A percentile compares a stretch with the other conserved stretches of the same genome.
Evolutionary conservation across 2,888 invertebrate genomes (phyloP).

Genomic region (Keiferia lycopersicella): DNA sequence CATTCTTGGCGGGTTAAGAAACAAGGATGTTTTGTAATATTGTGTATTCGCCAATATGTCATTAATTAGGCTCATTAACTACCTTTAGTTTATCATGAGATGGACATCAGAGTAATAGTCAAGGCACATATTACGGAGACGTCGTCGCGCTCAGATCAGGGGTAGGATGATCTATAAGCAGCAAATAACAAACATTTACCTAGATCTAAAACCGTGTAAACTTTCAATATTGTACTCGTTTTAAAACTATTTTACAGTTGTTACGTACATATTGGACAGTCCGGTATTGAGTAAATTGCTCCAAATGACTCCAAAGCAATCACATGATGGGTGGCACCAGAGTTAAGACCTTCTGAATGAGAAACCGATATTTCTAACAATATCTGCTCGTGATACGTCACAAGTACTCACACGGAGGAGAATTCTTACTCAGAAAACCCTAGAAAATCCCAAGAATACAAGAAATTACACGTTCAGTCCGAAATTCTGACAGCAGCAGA

Average conservation of each 20-base stretch:
- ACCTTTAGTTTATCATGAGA: too few species aligned
- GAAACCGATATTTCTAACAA: not conserved
- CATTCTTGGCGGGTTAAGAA: too few species aligned
- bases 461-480: constrained; percentile 46
- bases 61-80: too few species aligned
- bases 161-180: too few species aligned
- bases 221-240: not conserved
- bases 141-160: too few species aligned
- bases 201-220: not conserved
- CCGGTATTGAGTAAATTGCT: not conserved
- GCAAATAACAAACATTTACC: not conserved
- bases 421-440: constrained; percentile 9
- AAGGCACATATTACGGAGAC: too few species aligned
- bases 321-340: constrained; percentile 52
- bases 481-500: constrained; percentile 43
- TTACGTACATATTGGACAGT: not conserved
- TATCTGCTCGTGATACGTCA: not conserved
- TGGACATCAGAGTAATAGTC: too few species aligned
- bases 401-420: not conserved
- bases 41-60: too few species aligned
- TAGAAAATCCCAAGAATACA: constrained; percentile 29
- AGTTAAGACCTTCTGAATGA: constrained; percentile 8
- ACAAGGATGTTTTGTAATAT: too few species aligned
- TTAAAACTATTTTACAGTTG: not conserved
- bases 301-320: constrained; percentile 32